Conservation (phyloP, 1,140 invertebrate genomes). For the Dendroctonus ponderosae region DNA sequence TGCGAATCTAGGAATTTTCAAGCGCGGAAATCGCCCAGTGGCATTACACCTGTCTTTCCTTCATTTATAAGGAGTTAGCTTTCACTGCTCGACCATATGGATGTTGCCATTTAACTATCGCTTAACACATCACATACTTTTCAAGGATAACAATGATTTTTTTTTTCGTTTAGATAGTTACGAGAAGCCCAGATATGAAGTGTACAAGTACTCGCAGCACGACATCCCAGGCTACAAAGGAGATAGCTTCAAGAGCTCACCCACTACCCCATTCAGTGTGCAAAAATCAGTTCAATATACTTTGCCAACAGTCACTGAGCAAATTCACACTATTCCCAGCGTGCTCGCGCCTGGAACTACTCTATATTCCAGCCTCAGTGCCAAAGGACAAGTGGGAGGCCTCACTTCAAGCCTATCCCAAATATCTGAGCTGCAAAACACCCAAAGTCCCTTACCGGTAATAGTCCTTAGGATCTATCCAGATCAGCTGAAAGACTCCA, state of each 20-base stretch:
- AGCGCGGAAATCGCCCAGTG: too few relatives aligned
- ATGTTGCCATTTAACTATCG: neutral
- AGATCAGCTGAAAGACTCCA: constrained; percentile 55
- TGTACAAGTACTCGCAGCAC: constrained; percentile 61
- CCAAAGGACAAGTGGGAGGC: constrained; percentile 42
- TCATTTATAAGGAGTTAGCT: too few relatives aligned
- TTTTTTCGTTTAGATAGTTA: constrained; percentile 23
- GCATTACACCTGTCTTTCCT: too few relatives aligned
- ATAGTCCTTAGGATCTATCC: constrained; percentile 58
- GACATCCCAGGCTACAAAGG: constrained; percentile 53
- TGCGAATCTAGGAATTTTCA: too few relatives aligned
- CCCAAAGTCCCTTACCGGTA: constrained; percentile 54
- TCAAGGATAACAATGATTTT: neutral
- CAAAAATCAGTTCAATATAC: constrained; percentile 29
- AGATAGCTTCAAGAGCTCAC: neutral
- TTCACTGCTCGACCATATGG: too few relatives aligned
- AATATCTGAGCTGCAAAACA: constrained; percentile 14
- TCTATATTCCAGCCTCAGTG: constrained; percentile 44
- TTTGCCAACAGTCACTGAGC: constrained; percentile 21
- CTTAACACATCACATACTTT: neutral
- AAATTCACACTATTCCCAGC: constrained; percentile 9
- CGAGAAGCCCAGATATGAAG: constrained; percentile 55
- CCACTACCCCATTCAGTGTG: constrained; percentile 21
- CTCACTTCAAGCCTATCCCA: constrained; percentile 39
- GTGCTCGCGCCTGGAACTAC: constrained; percentile 43